phyloP scores from a whole-genome alignment of 2,113 vertebrate genomes.

The Colaptes auratus region DNA sequence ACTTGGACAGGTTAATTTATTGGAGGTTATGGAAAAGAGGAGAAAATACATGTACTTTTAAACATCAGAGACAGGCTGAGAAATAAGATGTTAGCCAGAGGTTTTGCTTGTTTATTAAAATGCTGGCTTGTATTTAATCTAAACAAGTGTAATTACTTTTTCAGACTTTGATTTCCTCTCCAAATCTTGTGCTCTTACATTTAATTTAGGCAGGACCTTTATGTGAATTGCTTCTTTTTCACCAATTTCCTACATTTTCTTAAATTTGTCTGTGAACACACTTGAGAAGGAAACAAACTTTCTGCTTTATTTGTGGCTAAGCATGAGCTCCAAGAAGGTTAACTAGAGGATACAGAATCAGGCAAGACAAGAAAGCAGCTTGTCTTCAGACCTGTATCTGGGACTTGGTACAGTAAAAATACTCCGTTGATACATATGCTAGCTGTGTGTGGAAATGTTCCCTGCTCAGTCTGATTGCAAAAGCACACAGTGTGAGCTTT shows the following conservation, averaged over 20 bases:
- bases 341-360: neutral
- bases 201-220: neutral
- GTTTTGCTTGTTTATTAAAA: slow-evolving; percentile 19
- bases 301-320: slow-evolving; percentile 19
- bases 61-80: neutral
- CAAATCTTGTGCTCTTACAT: neutral
- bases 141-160: slow-evolving; percentile 17
- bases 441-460: neutral
- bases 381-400: neutral
- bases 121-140: neutral
- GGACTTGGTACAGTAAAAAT: neutral
- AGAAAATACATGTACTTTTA: neutral
- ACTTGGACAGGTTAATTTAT: slow-evolving; percentile 8
- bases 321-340: slow-evolving; percentile 25
- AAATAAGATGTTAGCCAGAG: neutral
- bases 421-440: neutral
- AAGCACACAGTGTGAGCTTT: neutral
- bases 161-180: slow-evolving; percentile 40
- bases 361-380: neutral
- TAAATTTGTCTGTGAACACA: neutral
- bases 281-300: slow-evolving; percentile 6
- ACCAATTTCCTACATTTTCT: neutral
- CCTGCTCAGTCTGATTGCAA: neutral
- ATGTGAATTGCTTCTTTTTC: neutral
- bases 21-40: neutral